Evolutionary conservation across 2,888 invertebrate genomes (phyloP).

Genomic region (Cheilosia scutellata): DNA sequence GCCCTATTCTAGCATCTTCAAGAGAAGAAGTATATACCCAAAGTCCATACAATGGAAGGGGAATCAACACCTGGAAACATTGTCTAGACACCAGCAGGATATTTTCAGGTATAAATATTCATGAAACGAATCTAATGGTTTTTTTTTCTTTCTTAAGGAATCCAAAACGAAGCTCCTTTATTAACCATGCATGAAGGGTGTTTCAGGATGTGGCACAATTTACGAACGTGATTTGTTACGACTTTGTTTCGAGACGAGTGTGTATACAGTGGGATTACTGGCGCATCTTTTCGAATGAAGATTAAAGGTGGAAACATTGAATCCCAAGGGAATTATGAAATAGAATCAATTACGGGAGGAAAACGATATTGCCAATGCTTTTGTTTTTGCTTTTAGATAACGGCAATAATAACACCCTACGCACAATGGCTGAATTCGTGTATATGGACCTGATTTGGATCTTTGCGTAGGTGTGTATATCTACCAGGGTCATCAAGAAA

Average conservation of each 20-base stretch:
- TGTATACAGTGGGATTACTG: constrained; percentile 6
- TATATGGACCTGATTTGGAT: background rate
- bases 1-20: background rate
- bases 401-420: constrained; percentile 24
- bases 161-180: constrained; percentile 41
- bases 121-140: constrained; percentile 50
- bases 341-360: constrained; percentile 65
- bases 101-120: constrained; percentile 59
- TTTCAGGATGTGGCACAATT: constrained; percentile 66
- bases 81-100: constrained; percentile 58
- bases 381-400: constrained; percentile 17
- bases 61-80: constrained; percentile 51
- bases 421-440: constrained; percentile 2
- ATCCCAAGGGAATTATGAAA: constrained; percentile 63
- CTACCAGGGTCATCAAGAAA: constrained; percentile 39
- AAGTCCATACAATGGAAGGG: background rate
- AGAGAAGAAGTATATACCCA: constrained; percentile 6
- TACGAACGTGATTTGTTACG: constrained; percentile 69
- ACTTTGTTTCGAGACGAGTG: constrained; percentile 7
- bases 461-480: background rate
- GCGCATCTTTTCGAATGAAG: constrained; percentile 33
- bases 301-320: constrained; percentile 48
- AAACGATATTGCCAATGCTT: background rate
- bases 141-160: constrained; percentile 11
- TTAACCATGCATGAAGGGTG: constrained; percentile 65